Evolutionary conservation across 2,888 invertebrate genomes (phyloP).

Genomic region (Sialis lutaria): DNA sequence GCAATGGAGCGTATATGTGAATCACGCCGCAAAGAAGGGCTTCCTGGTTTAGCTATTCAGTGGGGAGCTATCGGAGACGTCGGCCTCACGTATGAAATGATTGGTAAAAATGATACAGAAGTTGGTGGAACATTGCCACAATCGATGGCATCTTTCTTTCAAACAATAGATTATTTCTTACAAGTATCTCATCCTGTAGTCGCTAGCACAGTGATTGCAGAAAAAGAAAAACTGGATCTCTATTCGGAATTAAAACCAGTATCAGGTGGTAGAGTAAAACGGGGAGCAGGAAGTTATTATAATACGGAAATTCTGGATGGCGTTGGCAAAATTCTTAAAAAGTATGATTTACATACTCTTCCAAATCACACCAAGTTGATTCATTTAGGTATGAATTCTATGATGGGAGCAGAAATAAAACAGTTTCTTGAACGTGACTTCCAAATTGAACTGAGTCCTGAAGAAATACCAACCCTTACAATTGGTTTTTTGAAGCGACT

Average conservation of each 20-base stretch:
- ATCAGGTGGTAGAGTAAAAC: too few relatives aligned
- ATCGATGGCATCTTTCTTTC: slow-evolving; percentile 36
- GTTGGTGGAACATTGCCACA: slow-evolving; percentile 38
- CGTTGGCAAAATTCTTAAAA: slow-evolving; percentile 14
- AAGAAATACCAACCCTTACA: slow-evolving; percentile 11
- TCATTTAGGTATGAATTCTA: slow-evolving; percentile 52
- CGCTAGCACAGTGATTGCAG: slow-evolving; percentile 29
- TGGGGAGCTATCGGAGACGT: slow-evolving; percentile 78
- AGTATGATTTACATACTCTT: slow-evolving; percentile 15
- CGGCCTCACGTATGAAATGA: slow-evolving; percentile 35
- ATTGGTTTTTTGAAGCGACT: background rate
- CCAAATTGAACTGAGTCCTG: slow-evolving; percentile 39
- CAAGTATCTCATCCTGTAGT: slow-evolving; percentile 24
- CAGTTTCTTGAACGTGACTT: slow-evolving; percentile 42
- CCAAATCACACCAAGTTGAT: slow-evolving; percentile 28
- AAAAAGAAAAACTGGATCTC: slow-evolving; percentile 18
- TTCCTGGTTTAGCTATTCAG: slow-evolving; percentile 70
- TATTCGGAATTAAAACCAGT: slow-evolving; percentile 18
- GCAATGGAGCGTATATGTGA: slow-evolving; percentile 81
- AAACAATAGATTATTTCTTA: slow-evolving; percentile 29
- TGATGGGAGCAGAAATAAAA: slow-evolving; percentile 55
- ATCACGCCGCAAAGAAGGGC: slow-evolving; percentile 43
- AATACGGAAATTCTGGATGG: slow-evolving; percentile 23
- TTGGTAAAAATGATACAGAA: slow-evolving; percentile 16
- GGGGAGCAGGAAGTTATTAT: slow-evolving; percentile 7